Base-by-base conservation (phyloP, 2,113 vertebrate genomes). In the Picathartes gymnocephalus region DNA sequence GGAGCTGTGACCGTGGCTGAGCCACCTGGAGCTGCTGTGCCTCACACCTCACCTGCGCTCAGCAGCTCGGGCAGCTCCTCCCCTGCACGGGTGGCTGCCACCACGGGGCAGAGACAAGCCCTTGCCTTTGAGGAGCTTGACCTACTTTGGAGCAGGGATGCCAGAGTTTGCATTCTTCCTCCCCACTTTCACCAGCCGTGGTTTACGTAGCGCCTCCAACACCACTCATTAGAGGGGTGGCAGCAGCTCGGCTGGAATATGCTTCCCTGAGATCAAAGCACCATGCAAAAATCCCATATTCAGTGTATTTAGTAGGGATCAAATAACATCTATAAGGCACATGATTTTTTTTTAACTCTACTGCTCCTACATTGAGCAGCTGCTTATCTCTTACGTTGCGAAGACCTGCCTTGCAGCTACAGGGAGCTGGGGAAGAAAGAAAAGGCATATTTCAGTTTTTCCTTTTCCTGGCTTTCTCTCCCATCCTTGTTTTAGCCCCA, bases 191-290 rank as follows among this genome's bases (percentile, higher is more conserved):
- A 68, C 44, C 81, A 60, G 85, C 82, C 1, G 0, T 4, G 44
- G 31, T 69, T 95, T 86, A 22, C 8, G 39, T 15, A 48, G 82
- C 69, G 86, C 93, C 85, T 95, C 57, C 64, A 72, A 89, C 90
- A 94, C 72, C 56, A 13, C 64, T 96, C 88, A 92, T 94, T 86
- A 96, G 53, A 95, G 65, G 73, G 86, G 92, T 64, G 90, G 88
- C 73, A 95, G 92, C 61, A 90, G 20, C 72, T 61, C 35, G 35
- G 69, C 77, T 74, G 81, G 86, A 92, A 90, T 60, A 30, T 37
- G 23, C 76, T 83, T 83, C 86, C 56, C 68, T 7, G 48, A 92
- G 82, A 94, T 93, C 86, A 94, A 96, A 97, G 80, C 53, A 22
- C 45, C 69, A 68, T 64, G 85, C 80, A 94, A 88, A 95, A 94